phyloP scores from a whole-genome alignment of 2,797 vertebrate species.

The Coracias cyanogaster region DNA sequence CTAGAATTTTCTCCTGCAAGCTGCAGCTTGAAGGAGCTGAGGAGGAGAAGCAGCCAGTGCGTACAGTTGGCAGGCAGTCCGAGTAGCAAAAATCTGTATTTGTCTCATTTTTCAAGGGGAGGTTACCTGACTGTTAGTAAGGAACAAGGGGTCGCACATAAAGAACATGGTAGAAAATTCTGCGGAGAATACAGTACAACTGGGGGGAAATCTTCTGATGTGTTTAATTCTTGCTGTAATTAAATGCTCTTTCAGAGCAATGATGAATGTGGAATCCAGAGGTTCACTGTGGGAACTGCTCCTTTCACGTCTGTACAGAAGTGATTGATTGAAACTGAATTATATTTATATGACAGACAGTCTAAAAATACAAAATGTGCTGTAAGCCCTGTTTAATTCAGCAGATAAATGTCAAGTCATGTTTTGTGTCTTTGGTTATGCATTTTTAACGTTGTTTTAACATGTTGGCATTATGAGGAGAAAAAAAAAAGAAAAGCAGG shows the following conservation, averaged over 20 bases:
- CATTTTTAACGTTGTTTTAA: neutral
- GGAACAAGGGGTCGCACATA: neutral
- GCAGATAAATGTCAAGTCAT: neutral
- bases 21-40: neutral
- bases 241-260: neutral
- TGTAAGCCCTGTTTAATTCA: neutral
- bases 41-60: neutral
- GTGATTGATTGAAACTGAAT: slow-evolving; percentile 2
- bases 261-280: slow-evolving; percentile 6
- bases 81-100: neutral
- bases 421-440: neutral
- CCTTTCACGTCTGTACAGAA: neutral
- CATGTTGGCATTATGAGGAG: neutral
- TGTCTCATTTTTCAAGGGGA: neutral
- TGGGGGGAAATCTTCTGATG: neutral
- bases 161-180: neutral
- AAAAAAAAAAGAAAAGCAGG: neutral
- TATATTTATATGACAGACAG: neutral
- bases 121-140: neutral
- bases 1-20: neutral
- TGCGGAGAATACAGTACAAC: neutral
- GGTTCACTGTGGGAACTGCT: neutral
- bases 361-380: neutral
- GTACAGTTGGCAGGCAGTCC: neutral
- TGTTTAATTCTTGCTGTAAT: neutral